Conservation (phyloP, 2,113 vertebrate genomes). For the Alces alces region DNA sequence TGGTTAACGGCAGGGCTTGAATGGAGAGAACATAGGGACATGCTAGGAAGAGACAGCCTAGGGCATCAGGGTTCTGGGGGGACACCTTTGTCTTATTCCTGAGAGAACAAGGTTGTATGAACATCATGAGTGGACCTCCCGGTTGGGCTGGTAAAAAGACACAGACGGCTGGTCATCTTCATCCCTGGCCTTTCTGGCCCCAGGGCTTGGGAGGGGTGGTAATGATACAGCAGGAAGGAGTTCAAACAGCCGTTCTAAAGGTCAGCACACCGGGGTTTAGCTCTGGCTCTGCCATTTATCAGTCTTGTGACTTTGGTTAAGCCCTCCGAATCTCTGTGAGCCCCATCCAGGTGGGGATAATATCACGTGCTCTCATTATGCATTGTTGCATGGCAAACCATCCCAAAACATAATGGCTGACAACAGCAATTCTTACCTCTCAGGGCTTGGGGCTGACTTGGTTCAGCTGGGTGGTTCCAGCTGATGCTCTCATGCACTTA, state of each 20-base stretch:
- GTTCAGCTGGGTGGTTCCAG: neutral
- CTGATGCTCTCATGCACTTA: neutral
- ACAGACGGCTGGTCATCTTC: neutral
- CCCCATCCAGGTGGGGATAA: neutral
- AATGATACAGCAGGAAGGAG: neutral
- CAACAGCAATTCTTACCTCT: neutral
- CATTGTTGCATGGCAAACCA: neutral
- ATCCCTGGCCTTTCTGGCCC: neutral
- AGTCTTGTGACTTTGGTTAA: slow-evolving; percentile 26
- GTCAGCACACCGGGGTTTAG: neutral
- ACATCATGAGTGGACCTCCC: neutral
- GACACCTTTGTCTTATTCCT: neutral
- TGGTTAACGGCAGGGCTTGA: neutral
- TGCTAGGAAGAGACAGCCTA: neutral
- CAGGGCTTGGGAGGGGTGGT: neutral
- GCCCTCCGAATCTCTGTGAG: neutral
- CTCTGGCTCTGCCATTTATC: neutral
- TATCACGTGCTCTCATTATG: neutral
- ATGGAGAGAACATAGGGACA: neutral
- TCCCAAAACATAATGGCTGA: neutral
- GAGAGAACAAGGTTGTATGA: neutral
- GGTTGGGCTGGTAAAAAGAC: neutral
- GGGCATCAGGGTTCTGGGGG: neutral
- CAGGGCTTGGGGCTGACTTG: neutral
- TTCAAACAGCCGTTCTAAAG: neutral